Conservation (phyloP, 2,797 vertebrate genomes). For the Trachops cirrhosus region DNA sequence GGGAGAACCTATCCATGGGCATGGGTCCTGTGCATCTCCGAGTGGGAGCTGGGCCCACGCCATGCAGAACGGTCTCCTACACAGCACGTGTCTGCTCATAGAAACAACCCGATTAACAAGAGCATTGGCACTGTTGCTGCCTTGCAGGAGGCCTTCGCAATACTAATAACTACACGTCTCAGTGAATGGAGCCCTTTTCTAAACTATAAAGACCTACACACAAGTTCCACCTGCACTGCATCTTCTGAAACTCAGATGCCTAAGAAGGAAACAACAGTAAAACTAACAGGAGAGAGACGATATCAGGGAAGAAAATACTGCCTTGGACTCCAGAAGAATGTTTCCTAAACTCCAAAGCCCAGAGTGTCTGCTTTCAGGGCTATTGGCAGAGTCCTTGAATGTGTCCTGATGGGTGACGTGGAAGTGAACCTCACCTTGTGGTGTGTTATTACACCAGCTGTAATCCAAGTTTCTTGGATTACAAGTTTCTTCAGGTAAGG, state of each 20-base stretch:
- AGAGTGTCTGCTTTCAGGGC: background rate
- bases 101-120: slow-evolving; percentile 39
- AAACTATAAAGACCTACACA: background rate
- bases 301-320: background rate
- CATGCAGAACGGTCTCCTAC: too few species aligned
- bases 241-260: background rate
- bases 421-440: background rate
- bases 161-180: background rate
- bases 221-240: background rate
- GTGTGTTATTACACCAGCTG: background rate
- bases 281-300: background rate
- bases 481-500: background rate
- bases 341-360: background rate
- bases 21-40: too few species aligned
- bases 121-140: background rate
- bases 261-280: background rate
- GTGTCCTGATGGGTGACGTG: background rate
- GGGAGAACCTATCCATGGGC: too few species aligned
- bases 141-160: background rate
- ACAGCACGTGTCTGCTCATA: background rate
- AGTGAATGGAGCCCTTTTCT: background rate
- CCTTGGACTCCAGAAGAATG: background rate
- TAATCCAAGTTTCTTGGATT: background rate
- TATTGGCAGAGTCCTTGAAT: background rate
- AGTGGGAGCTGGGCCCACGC: too few species aligned